Evolutionary conservation across 2,113 vertebrate species (phyloP).

Genomic region (Orycteropus afer): DNA sequence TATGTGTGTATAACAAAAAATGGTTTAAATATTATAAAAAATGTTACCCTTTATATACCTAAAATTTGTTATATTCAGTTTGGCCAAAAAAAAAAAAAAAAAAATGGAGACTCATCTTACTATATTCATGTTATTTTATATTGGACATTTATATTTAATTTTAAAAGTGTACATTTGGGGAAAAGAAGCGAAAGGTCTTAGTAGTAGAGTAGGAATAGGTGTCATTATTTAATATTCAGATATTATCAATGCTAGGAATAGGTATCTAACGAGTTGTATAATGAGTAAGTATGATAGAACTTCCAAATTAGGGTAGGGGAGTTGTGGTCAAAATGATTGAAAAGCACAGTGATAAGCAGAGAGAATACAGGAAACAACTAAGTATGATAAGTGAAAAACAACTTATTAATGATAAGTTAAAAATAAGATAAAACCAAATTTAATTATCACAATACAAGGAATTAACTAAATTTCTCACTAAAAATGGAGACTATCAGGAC

Average conservation of each 20-base stretch:
- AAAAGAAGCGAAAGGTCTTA: not conserved
- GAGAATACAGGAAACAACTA: not conserved
- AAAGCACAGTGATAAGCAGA: not conserved
- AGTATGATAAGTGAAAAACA: not conserved
- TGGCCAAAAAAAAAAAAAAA: not conserved
- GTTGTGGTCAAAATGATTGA: not conserved
- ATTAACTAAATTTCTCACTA: not conserved
- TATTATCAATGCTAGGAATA: not conserved
- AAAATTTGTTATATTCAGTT: not conserved
- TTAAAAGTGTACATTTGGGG: not conserved
- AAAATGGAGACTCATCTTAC: not conserved
- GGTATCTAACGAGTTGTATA: not conserved
- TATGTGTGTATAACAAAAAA: not conserved
- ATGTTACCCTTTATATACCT: not conserved
- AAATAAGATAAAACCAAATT: not conserved
- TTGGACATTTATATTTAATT: not conserved
- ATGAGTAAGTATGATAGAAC: not conserved
- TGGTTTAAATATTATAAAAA: conserved; percentile 11
- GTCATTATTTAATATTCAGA: conserved; percentile 23
- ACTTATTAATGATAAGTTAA: not conserved
- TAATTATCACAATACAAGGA: not conserved
- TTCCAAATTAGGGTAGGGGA: not conserved
- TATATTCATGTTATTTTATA: not conserved
- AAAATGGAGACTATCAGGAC: not conserved
- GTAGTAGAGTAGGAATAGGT: not conserved